These are phyloP conservation scores for Epinephelus malabaricus DNA, from an alignment of 2,797 vertebrate species.

Conservation along the genomic window DNA sequence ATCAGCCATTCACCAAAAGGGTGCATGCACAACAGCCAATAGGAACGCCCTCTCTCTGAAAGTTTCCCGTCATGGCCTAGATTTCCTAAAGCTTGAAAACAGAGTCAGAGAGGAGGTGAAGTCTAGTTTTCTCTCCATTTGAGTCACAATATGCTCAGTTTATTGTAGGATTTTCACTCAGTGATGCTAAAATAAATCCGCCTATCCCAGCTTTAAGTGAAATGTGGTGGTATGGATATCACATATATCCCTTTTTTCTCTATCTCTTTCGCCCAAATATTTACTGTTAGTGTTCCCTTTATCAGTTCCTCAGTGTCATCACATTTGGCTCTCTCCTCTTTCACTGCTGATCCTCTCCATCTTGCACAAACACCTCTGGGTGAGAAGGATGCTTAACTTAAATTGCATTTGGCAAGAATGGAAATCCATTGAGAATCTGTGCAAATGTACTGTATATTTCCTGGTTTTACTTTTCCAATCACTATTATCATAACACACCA, in stretches of 20 bases:
- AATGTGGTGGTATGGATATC: too few species aligned
- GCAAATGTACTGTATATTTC: slow-evolving; percentile 27
- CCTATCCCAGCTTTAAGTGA: too few species aligned
- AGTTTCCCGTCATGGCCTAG: too few species aligned
- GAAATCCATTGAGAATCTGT: slow-evolving; percentile 11
- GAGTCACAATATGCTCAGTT: too few species aligned
- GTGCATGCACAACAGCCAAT: too few species aligned
- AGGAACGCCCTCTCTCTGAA: too few species aligned
- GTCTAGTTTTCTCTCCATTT: too few species aligned
- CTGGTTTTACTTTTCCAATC: slow-evolving; percentile 20
- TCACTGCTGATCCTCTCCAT: neutral
- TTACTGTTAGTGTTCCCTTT: neutral
- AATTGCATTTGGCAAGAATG: slow-evolving; percentile 7
- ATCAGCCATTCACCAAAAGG: too few species aligned
- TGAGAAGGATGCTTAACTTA: neutral
- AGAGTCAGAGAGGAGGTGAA: too few species aligned
- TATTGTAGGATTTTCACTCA: too few species aligned
- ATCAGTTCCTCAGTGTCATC: neutral
- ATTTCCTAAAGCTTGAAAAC: too few species aligned
- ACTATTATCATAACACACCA: slow-evolving; percentile 52
- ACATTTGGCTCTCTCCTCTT: slow-evolving; percentile 13
- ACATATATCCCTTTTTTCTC: neutral
- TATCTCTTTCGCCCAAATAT: slow-evolving; percentile 3
- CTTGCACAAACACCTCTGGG: neutral
- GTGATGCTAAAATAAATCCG: too few species aligned